These are phyloP conservation scores for Triops longicaudatus DNA, from an alignment of 1,140 invertebrate species.

Conservation along the genomic window DNA sequence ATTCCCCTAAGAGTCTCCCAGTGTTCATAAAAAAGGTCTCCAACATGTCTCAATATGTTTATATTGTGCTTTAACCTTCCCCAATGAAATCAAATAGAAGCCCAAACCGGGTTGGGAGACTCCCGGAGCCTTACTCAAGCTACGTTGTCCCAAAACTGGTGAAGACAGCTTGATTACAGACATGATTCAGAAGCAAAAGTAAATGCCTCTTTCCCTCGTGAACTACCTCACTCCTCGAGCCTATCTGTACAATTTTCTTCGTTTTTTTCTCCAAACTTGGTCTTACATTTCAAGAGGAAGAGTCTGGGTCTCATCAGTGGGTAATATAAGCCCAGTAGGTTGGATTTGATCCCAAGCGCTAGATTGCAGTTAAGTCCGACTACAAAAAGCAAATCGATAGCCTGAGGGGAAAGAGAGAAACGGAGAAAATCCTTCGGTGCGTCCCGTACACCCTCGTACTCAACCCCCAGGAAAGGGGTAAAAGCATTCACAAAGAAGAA, in stretches of 20 bases:
- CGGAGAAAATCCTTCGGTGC: not conserved
- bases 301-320: slow-evolving; percentile 1
- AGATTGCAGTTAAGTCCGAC: slow-evolving; percentile 7
- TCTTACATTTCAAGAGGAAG: not conserved
- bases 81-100: not conserved
- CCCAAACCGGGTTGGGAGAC: not conserved
- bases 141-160: not conserved
- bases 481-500: slow-evolving; percentile 12
- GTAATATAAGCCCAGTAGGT: slow-evolving; percentile 15
- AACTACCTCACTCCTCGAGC: too few relatives aligned
- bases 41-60: not conserved
- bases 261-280: not conserved
- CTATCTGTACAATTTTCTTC: not conserved
- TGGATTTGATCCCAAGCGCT: slow-evolving; percentile 2
- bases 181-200: slow-evolving; percentile 1
- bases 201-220: not conserved
- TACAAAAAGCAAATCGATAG: slow-evolving; percentile 8
- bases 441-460: not conserved
- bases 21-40: not conserved
- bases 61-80: not conserved
- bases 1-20: not conserved
- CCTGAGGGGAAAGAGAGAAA: not conserved
- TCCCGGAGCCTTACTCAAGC: not conserved
- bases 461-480: not conserved
- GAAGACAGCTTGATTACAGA: not conserved